Base-by-base conservation (phyloP, 2,113 vertebrate genomes). In the Balaeniceps rex region DNA sequence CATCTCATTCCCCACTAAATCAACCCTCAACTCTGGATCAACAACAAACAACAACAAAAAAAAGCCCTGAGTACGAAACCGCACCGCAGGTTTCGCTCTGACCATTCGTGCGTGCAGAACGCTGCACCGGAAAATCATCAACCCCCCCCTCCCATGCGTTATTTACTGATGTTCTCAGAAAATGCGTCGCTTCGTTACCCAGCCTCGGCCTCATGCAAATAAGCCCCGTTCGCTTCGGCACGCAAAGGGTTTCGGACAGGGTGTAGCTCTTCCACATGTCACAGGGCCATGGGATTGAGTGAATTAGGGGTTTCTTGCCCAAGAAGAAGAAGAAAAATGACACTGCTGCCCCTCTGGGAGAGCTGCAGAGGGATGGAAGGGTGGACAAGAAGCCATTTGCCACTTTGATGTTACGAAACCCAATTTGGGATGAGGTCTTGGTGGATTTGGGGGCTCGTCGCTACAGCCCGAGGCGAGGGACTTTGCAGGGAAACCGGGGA, bases 181-280 rank as follows among this genome's bases (percentile, higher is more conserved):
- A 64, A 72, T 1, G 49, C 5, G n/a, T 18, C 25, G 1, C 47
- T 34, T 47, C 2, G 9, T 78, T 22, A 33, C 31, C 21, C 61
- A 4, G 24, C 24, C 51, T 58, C n/a, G 12, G 33, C 46, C 64
- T 28, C 3, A 12, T 12, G 55, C 85, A 54, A 70, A 52, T 52
- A 5, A 44, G 3, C 28, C 11, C 33, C 4, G 4, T 36, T 23
- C 0, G 3, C 42, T n/a, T 25, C 2, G 1, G 19, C 61, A 16
- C 4, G 1, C 19, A 8, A 40, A 4, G 40, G 29, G 19, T 15
- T 63, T 38, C 3, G 8, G 38, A 5, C 4, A 1, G 3, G 6
- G 34, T 46, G 26, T 22, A 4, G 34, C 26, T 15, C 7, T 14
- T 61, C 64, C 54, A 33, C 3, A 1, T 18, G 26, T 38, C 34